These are phyloP conservation scores for Rhopilema esculentum DNA, from an alignment of 30 jellyfish, hydroid and myxozoan species.

Conservation along the genomic window DNA sequence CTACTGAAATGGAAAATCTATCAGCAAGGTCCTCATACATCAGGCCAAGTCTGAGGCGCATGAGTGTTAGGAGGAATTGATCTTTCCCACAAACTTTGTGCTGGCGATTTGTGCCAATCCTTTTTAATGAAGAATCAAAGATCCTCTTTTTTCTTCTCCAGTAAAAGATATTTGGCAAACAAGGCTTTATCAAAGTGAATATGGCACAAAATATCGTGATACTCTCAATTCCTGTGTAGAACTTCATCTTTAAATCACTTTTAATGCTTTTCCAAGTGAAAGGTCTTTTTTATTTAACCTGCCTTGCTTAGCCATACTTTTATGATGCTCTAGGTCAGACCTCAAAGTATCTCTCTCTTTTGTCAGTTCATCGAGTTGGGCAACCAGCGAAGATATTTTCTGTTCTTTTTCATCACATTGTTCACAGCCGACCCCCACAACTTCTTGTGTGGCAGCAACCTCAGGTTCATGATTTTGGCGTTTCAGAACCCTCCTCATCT, in stretches of 20 bases:
- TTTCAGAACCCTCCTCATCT: not conserved
- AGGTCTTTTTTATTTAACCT: too few relatives aligned
- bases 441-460: too few relatives aligned
- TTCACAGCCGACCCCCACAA: too few relatives aligned
- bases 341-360: too few relatives aligned
- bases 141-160: conserved; percentile 6
- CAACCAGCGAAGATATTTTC: too few relatives aligned
- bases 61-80: conserved; percentile 47
- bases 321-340: too few relatives aligned
- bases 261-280: not conserved
- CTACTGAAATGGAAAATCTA: conserved; percentile 41
- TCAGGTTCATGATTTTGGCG: too few relatives aligned
- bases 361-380: too few relatives aligned
- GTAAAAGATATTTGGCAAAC: conserved; percentile 14
- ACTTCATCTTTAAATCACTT: conserved; percentile 3
- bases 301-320: too few relatives aligned
- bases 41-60: conserved; percentile 63
- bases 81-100: not conserved
- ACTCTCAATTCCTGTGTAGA: conserved; percentile 8
- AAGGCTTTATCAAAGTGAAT: not conserved
- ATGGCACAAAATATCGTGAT: not conserved
- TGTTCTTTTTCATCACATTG: too few relatives aligned
- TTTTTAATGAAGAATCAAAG: not conserved
- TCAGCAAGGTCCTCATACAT: conserved; percentile 73
- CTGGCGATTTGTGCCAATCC: not conserved